Base-by-base conservation (phyloP, 2,113 vertebrate species). In the Heptranchias perlo region DNA sequence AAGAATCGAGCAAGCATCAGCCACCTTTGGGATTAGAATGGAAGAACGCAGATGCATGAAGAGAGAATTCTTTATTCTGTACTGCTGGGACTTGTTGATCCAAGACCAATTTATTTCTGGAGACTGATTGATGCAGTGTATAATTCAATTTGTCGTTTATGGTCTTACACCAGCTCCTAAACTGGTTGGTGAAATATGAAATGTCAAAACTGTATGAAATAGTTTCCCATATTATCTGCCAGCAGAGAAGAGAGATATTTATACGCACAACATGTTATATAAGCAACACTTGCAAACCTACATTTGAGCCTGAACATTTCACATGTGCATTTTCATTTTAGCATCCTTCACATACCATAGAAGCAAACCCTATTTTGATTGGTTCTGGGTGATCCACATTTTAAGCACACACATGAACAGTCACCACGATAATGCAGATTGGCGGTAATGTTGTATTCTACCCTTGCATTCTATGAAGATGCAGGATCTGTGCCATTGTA, bases 41-140 rank as follows among this genome's bases (percentile, higher is more conserved):
- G 35, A 92, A 92, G 58, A 92, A 92, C 62, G 89, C 54, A 62
- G 35, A 39, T 93, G 89, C 58, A n/a, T 93, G 35, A 62, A 93
- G 89, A 93, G 58, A 61, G 61, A 58, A 93, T 62, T 18, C 89
- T 93, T 93, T 93, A 93, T 18, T 5, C 39, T 82, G 39, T 47
- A 21, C 18, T 64, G 89, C 58, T 39, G 35, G 89, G 89, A 64
- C 58, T 23, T 93, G 89, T 62, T 93, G 89, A 93, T 93, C 89
- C n/a, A 93, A 93, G 89, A 39, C 58, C 58, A 64, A 54, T 61
- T 61, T 64, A 64, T 93, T 62, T 62, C 58, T 93, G 31, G 54
- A 64, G n/a, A 35, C 89, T 93, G 58, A 93, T 93, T 93, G 89
- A 93, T 93, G 58, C 35, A 39, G 58, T 93, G 89, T 47, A 61